Evolutionary conservation across 1,140 invertebrate species (phyloP), one percentile per base, ranked within the genome.

Genomic region (Drosophila paulistorum): DNA sequence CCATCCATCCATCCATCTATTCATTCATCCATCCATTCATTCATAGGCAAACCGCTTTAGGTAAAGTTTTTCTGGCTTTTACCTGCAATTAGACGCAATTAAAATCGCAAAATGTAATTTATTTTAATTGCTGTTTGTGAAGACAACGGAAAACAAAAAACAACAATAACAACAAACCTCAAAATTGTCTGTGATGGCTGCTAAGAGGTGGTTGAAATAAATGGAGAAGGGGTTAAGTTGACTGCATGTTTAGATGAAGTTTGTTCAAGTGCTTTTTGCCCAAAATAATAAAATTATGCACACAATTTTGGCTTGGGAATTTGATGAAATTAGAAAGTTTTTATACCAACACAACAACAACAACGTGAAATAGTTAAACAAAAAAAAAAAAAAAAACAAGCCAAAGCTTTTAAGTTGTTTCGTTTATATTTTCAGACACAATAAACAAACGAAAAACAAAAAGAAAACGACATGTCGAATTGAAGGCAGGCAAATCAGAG

Each of bases 51-150:
- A 77, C 78, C 76, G 65, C 62, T 81, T 86, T 39, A 11, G 37
- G 58, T 59, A 87, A 86, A 69, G 79, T 87, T 86, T 86, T 86
- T 79, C 76, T 60, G 72, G 82, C 82, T 86, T 86, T 86, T 87
- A 86, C 82, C 82, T 86, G 82, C 82, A 86, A 86, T 86, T 86
- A 86, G 82, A 86, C 76, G 82, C 82, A 86, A 86, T 86, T 86
- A 86, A 86, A 86, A 86, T 87, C 72, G 72, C 79, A 87, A 86
- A 86, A 86, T 82, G 83, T 86, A 86, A 86, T 86, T 86, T 86
- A 87, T 86, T 86, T 86, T 86, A 86, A 86, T 86, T 86, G 82
- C 82, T 86, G 82, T 86, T 86, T 74, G 41, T 77, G 45, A 51
- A 51, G 17, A 48, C 45, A 48, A 37, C 35, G 35, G 11, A 11